Conservation (phyloP, 2,797 vertebrate species). For the Lagocephalus sceleratus region DNA sequence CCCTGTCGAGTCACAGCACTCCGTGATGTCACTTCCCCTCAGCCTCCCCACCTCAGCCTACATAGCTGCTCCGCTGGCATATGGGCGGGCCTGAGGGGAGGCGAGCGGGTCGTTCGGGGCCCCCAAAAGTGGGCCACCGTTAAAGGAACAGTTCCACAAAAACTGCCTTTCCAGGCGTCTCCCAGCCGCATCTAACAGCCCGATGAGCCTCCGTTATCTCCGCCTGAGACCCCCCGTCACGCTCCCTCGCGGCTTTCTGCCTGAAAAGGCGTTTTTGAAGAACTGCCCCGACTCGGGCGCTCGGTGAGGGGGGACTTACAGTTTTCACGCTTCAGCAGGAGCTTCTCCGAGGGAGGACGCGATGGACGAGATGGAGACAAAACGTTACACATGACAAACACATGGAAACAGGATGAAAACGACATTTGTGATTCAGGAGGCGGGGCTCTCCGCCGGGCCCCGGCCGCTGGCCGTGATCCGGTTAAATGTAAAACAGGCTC, state of each 20-base stretch:
- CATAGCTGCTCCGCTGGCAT: conserved; percentile 35
- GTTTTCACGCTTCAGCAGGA: conserved; percentile 22
- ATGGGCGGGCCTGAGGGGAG: conserved; percentile 59
- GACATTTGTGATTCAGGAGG: too few relatives aligned
- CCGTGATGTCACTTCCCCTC: conserved; percentile 19
- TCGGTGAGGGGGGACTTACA: conserved; percentile 29
- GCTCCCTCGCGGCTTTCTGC: too few relatives aligned
- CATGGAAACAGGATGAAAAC: background rate
- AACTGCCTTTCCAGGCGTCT: too few relatives aligned
- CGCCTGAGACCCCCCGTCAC: too few relatives aligned
- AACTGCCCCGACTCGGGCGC: too few relatives aligned
- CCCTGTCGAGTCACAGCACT: conserved; percentile 1
- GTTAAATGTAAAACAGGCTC: too few relatives aligned
- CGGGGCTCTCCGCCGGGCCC: too few relatives aligned
- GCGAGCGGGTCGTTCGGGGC: conserved; percentile 39
- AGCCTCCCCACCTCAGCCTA: conserved; percentile 32
- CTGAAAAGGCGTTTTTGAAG: too few relatives aligned
- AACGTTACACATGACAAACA: conserved; percentile 25
- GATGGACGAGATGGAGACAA: conserved; percentile 40
- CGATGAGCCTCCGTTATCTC: too few relatives aligned
- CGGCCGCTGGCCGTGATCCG: too few relatives aligned
- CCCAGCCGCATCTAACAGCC: too few relatives aligned
- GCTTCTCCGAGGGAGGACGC: too few relatives aligned
- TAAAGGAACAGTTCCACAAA: conserved; percentile 5
- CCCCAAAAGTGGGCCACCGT: conserved; percentile 42